Percentiles rank a stretch among this genome's conserved stretches.
phyloP scores from a whole-genome alignment of 2,113 vertebrate genomes.

The Sinosuthora webbiana region DNA sequence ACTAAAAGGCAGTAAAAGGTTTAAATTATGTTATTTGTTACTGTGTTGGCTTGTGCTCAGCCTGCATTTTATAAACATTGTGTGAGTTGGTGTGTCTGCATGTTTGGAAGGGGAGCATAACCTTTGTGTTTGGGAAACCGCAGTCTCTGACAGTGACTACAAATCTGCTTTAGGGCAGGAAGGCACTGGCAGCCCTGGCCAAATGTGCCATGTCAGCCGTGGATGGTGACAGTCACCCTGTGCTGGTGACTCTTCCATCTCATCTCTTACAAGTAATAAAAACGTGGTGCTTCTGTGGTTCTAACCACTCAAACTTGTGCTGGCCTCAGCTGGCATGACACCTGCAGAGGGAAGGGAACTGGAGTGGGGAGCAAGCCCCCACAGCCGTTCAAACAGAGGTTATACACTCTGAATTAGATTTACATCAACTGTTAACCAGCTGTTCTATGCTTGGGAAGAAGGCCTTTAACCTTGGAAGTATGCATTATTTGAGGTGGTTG shows the following conservation, averaged over 20 bases:
- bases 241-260: neutral
- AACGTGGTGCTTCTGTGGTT: neutral
- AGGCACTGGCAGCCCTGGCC: neutral
- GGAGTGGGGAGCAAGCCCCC: neutral
- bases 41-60: neutral
- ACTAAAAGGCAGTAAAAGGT: neutral
- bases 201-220: accelerated
- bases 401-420: neutral
- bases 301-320: neutral
- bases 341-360: neutral
- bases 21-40: neutral
- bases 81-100: neutral
- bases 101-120: neutral
- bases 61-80: neutral
- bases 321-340: neutral
- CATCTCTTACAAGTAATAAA: neutral
- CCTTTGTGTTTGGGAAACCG: neutral
- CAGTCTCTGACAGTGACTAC: neutral
- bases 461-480: neutral
- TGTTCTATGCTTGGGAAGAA: neutral
- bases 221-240: neutral
- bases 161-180: neutral
- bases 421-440: neutral
- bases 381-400: neutral
- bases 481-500: neutral